Base-by-base conservation (phyloP, 1,140 invertebrate genomes). In the Reticulitermes speratus region DNA sequence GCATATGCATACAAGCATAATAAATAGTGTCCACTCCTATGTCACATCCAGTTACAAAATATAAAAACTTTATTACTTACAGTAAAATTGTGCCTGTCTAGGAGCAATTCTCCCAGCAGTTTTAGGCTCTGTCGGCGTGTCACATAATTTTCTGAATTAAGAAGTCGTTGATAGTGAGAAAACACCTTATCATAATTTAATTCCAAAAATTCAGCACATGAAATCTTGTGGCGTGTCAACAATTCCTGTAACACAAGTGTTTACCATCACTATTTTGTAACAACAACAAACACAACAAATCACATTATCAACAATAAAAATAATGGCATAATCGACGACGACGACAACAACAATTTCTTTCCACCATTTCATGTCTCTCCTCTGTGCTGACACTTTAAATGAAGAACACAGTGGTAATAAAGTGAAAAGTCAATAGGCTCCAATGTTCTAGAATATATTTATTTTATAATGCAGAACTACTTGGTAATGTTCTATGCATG, bases 111-210 rank as follows among this genome's bases (percentile, higher is more conserved):
- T 48, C 99, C 99, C 84, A 99, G 93, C 88, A 99, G 92, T 94
- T 99, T 99, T 84, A 99, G 93, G 91, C 98, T 99, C 92, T 99
- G 99, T 90, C 99, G 94, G 89, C 98, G 94, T 84, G 96, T 99
- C 69, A 99, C 99, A 93, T 99, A 99, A 91, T 99, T 99, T 91
- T 99, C 98, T 14, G 98, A 99, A 93, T 98, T 98, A 85, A 99
- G 94, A 89, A 99, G 94, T 89, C 97, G 95, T 91, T 99, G 98
- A 92, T 99, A 99, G 91, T 98, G 96, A 88, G 94, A 95, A 92
- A 99, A 99, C 89, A 99, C 98, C 93, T 97, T 97, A 92, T 99
- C 99, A 91, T 99, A 99, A 93, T 99, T 99, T 88, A 95, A 94
- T 94, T 99, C 99, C 92, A 99, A 93, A 93, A 99, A 99, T 91